Base-by-base conservation (phyloP, 2,888 invertebrate species). In the Nebria salina region DNA sequence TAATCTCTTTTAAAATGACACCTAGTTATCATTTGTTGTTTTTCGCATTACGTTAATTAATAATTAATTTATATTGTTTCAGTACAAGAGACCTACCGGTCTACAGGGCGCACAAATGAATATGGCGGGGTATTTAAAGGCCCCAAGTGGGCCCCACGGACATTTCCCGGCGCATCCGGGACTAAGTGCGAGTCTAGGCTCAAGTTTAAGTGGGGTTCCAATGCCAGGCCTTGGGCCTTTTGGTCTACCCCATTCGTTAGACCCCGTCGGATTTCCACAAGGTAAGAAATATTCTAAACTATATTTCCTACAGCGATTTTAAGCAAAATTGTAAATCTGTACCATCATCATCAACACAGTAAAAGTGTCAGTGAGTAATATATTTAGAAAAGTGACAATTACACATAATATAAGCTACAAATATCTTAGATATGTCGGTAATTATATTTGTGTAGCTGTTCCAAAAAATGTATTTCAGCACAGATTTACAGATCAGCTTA, bases 211-310 rank as follows among this genome's bases (percentile, higher is more conserved):
- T 6, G 85, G 84, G 7, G 86, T 87, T 85, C 85, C 87, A 6
- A 87, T 88, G 87, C 85, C 88, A 5, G 85, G 85, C 7, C 82
- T 88, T 43, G 85, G 86, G 3, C 86, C 87, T 0, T 88, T 88
- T 83, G 87, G 87, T 3, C 83, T 89, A 11, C 84, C 87, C 2
- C 88, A 88, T 82, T 84, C 86, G n/a, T 82, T 88, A 83, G 88
- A 88, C 20, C 85, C 87, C n/a, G 87, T 87, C 11, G 86, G 87
- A 2, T 89, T 87, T 82, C 86, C 87, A 78, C 88, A 87, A 88
- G 89, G 88, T 89, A 88, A 87, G 84, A 72, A 72, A 8, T 34
- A 5, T 34, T 34, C 2, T 2, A 34, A 34, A 65, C 2, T 4
- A 65, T 65, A 65, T 65, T 65, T 65, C 7, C 5, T 5, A 5